These are phyloP conservation scores for Zonotrichia leucophrys DNA, from an alignment of 2,113 vertebrate species.

Conservation along the genomic window DNA sequence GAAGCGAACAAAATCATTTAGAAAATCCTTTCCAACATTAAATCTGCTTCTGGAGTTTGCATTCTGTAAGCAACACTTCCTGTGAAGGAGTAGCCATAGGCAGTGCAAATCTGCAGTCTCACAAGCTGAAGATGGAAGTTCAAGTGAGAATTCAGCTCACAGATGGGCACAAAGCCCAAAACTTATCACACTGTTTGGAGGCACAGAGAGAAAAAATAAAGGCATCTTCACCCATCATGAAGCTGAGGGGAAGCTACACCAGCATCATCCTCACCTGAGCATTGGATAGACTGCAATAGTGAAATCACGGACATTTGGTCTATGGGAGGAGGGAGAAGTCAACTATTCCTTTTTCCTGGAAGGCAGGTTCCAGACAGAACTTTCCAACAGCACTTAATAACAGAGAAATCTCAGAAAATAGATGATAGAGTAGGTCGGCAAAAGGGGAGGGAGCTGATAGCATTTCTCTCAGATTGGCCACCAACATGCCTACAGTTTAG, in stretches of 20 bases:
- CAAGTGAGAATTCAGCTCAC: neutral
- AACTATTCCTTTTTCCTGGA: neutral
- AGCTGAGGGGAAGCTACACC: neutral
- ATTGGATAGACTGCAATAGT: accelerated
- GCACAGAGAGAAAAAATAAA: neutral
- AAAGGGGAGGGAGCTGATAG: neutral
- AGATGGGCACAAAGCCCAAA: neutral
- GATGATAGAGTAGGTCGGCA: neutral
- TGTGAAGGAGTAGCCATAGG: neutral
- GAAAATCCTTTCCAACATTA: neutral
- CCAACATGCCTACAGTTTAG: neutral
- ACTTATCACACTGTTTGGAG: neutral
- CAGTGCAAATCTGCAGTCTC: neutral
- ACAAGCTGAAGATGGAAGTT: neutral
- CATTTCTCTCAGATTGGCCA: neutral
- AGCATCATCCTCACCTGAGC: neutral
- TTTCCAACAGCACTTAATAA: neutral
- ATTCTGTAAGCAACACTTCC: neutral
- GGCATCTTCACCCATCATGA: neutral
- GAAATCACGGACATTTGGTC: neutral
- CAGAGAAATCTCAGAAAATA: neutral
- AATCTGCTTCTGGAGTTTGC: neutral
- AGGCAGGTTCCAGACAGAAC: neutral
- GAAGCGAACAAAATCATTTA: neutral
- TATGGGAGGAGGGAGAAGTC: neutral